Evolutionary conservation across 2,888 invertebrate genomes (phyloP).

Genomic region (Trisateles emortualis): DNA sequence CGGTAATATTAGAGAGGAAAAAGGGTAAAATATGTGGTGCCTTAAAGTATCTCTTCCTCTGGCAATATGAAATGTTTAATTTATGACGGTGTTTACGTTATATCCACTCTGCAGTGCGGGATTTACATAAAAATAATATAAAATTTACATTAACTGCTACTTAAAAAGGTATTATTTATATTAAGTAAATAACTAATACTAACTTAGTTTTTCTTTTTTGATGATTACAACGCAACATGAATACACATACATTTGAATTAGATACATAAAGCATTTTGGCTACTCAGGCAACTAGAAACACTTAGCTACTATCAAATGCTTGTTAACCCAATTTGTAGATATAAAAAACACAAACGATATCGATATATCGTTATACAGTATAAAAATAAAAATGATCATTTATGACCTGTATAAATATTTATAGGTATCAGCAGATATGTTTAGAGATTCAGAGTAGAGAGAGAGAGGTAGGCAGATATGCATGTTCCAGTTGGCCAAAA

Average conservation of each 20-base stretch:
- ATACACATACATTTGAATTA: too few relatives aligned
- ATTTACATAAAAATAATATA: constrained; percentile 19
- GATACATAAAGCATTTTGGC: too few relatives aligned
- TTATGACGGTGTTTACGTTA: constrained; percentile 48
- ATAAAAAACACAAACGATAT: too few relatives aligned
- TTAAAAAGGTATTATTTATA: not conserved
- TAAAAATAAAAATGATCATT: too few relatives aligned
- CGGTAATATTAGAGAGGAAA: constrained; percentile 52
- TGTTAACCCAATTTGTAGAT: too few relatives aligned
- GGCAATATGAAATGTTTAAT: constrained; percentile 57
- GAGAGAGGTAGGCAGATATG: not conserved
- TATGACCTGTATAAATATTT: too few relatives aligned
- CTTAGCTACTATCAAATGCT: too few relatives aligned
- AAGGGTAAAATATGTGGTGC: constrained; percentile 57
- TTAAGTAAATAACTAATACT: not conserved
- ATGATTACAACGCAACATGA: too few relatives aligned
- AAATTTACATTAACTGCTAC: constrained; percentile 15
- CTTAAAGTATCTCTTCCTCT: constrained; percentile 52
- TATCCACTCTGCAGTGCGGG: constrained; percentile 30
- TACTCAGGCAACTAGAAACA: too few relatives aligned
- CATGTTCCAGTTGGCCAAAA: constrained; percentile 6
- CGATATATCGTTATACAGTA: too few relatives aligned
- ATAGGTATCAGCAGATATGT: not conserved
- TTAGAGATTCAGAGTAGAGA: not conserved
- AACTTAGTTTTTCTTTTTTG: too few relatives aligned